Evolutionary conservation across 2,888 invertebrate genomes (phyloP).

Genomic region (Stenolophus ochropezus): DNA sequence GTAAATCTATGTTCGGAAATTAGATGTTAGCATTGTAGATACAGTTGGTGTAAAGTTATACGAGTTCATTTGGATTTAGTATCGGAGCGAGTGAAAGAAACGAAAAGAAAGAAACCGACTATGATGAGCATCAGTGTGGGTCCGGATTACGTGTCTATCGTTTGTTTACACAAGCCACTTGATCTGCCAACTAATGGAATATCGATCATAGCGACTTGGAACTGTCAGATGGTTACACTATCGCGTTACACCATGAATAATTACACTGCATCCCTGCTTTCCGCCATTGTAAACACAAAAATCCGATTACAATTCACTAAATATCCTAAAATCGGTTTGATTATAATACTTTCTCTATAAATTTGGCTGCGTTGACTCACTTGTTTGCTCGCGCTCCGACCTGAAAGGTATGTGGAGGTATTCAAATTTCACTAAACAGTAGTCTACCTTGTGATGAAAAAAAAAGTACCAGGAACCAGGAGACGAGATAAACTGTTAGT

Average conservation of each 20-base stretch:
- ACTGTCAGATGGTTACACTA: slow-evolving; percentile 60
- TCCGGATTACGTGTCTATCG: slow-evolving; percentile 54
- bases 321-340: not conserved
- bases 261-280: slow-evolving; percentile 45
- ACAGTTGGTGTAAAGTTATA: not conserved
- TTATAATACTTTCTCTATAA: no score
- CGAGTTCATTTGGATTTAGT: not conserved
- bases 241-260: slow-evolving; percentile 58
- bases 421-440: no score
- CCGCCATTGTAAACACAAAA: slow-evolving; percentile 39
- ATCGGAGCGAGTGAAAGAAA: not conserved
- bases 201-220: slow-evolving; percentile 68
- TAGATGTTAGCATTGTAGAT: not conserved
- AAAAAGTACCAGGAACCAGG: no score
- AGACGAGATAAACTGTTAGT: no score
- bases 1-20: not conserved
- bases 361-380: no score
- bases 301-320: slow-evolving; percentile 62
- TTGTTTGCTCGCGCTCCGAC: no score
- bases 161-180: slow-evolving; percentile 57
- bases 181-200: slow-evolving; percentile 69
- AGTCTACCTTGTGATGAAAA: no score
- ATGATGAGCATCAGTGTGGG: slow-evolving; percentile 13
- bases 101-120: not conserved
- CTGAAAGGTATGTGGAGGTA: no score